These are phyloP conservation scores for Heteractis magnifica DNA, from an alignment of 92 coral and sea anemone species.

Conservation along the genomic window DNA sequence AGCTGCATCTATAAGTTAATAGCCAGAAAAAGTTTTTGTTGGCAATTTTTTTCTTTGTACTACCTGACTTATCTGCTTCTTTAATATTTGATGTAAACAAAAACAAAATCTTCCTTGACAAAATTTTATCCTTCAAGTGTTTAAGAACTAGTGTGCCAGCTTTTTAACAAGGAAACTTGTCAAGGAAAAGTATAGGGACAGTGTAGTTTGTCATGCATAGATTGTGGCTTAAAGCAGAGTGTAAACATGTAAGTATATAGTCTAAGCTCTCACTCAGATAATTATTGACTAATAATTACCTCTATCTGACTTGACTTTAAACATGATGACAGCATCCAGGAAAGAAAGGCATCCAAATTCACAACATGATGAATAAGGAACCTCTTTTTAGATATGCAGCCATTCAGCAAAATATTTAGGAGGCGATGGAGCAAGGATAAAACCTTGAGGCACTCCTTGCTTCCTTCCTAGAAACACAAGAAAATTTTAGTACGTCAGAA, in stretches of 20 bases:
- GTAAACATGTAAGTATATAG: not conserved
- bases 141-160: no score
- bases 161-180: no score
- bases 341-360: constrained; percentile 39
- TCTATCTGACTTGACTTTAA: not conserved
- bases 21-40: no score
- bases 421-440: constrained; percentile 44
- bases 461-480: not conserved
- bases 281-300: not conserved
- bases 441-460: constrained; percentile 34
- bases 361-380: constrained; percentile 56
- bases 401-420: constrained; percentile 38
- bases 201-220: no score
- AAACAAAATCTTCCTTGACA: no score
- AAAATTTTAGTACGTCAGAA: not conserved
- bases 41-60: no score
- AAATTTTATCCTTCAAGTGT: no score
- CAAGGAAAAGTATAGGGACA: no score
- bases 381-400: constrained; percentile 60
- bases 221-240: not conserved
- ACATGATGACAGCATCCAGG: constrained; percentile 41
- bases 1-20: no score
- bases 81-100: no score
- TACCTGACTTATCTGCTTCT: no score
- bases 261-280: not conserved